Evolutionary conservation across 2,797 vertebrate species (phyloP).

Genomic region (Periophthalmus magnuspinnatus): DNA sequence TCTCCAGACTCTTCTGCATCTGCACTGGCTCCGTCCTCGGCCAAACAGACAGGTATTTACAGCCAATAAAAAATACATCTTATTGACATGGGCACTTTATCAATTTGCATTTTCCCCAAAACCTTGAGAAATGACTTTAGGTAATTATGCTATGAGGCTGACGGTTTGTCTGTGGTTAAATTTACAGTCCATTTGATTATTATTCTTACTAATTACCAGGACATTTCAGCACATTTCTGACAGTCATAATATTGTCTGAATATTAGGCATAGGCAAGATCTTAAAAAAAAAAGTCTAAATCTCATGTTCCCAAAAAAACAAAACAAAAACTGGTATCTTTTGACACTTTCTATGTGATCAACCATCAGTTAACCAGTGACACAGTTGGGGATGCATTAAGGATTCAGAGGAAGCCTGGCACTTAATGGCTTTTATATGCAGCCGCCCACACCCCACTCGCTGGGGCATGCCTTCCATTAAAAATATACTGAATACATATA

Average conservation of each 20-base stretch:
- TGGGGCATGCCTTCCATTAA: slow-evolving; percentile 67
- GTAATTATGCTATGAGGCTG: too few relatives aligned
- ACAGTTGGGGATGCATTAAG: slow-evolving; percentile 51
- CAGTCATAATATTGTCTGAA: not conserved
- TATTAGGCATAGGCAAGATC: not conserved
- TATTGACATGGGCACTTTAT: too few relatives aligned
- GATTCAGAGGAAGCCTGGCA: slow-evolving; percentile 51
- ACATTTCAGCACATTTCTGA: not conserved
- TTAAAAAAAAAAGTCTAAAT: not conserved
- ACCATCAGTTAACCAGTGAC: slow-evolving; percentile 49
- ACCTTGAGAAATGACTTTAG: too few relatives aligned
- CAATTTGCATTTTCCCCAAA: too few relatives aligned
- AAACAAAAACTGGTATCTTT: slow-evolving; percentile 24
- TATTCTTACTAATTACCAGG: not conserved
- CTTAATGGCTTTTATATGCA: slow-evolving; percentile 64
- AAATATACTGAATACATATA: slow-evolving; percentile 53
- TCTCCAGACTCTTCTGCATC: too few relatives aligned
- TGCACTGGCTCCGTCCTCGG: too few relatives aligned
- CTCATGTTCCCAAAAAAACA: not conserved
- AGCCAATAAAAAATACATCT: too few relatives aligned
- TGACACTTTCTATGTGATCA: slow-evolving; percentile 48
- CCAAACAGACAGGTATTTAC: too few relatives aligned
- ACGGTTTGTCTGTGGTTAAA: too few relatives aligned
- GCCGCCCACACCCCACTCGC: slow-evolving; percentile 66
- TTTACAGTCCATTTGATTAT: too few relatives aligned